Evolutionary conservation across 2,113 vertebrate genomes (phyloP), one percentile per base, ranked within the genome.

Genomic region (Taurulus bubalis): DNA sequence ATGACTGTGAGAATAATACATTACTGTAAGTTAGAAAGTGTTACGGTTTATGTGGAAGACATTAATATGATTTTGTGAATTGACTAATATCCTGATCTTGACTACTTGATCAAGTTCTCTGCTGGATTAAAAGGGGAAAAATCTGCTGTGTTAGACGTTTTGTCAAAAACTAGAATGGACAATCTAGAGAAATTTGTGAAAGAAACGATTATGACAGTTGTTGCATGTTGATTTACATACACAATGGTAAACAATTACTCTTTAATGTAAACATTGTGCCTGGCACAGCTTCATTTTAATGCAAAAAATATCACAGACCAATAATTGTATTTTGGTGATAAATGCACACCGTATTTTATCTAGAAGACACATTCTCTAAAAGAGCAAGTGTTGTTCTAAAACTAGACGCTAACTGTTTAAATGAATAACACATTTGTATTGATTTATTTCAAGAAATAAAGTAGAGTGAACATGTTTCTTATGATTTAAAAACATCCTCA

Each of bases 41-140:
- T 86, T 38, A 81, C 71, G 55, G 58, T 86, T 87, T 88, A 78
- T 86, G 68, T 70, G n/a, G 47, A 77, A 75, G 70, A 85, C 84
- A 83, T 85, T 64, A 78, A 90, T 77, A 85, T 51, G 74, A 87
- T 90, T 91, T 87, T 84, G 72, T 77, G 79, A 91, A 84, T 53
- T 73, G 65, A 90, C 74, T 89, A 65, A 64, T 83, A 51, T 77
- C 65, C 68, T 72, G 71, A 79, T 77, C 38, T 63, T 3, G 15
- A 53, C 70, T 71, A 32, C 38, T 62, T 68, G 55, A 47, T 79
- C 65, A 15, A 72, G 30, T 64, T 65, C 65, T 75, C 24, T 47
- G 71, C 22, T 82, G 77, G 64, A 82, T 77, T 75, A 72, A 28
- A 38, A 16, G 26, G 24, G 34, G 9, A 63, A 56, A 62, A 71